Conservation (phyloP, 1,140 invertebrate genomes). For the Camponotus pennsylvanicus region DNA sequence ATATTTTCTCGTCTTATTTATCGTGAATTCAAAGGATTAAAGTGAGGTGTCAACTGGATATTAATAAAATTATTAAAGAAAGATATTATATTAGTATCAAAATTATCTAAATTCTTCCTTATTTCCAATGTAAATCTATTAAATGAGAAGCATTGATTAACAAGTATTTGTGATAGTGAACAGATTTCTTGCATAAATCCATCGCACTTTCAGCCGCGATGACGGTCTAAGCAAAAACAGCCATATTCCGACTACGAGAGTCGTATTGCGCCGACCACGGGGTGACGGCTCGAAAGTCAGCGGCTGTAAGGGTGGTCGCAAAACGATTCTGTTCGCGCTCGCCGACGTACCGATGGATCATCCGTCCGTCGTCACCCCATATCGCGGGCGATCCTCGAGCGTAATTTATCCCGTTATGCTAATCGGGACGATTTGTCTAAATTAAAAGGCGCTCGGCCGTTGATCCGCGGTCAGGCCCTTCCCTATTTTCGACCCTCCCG, state of each 20-base stretch:
- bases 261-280: not conserved
- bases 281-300: conserved; percentile 12
- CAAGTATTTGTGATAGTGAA: not conserved
- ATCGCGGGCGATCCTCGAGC: conserved; percentile 66
- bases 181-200: conserved; percentile 27
- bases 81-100: not conserved
- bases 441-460: conserved; percentile 85
- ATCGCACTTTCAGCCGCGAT: not conserved
- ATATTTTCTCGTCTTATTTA: not conserved
- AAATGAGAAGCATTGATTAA: not conserved
- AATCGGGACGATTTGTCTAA: conserved; percentile 87
- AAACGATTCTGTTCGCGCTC: conserved; percentile 52
- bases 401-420: conserved; percentile 87
- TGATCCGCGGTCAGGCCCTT: conserved; percentile 79
- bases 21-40: not conserved
- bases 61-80: not conserved
- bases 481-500: conserved; percentile 54
- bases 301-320: conserved; percentile 52
- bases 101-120: not conserved
- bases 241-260: not conserved
- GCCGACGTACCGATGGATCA: conserved; percentile 68
- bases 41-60: not conserved
- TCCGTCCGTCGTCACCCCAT: conserved; percentile 72
- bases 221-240: conserved; percentile 30
- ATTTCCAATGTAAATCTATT: not conserved